phyloP scores from a whole-genome alignment of 2,888 invertebrate genomes.

The Physocephala rufipes region DNA sequence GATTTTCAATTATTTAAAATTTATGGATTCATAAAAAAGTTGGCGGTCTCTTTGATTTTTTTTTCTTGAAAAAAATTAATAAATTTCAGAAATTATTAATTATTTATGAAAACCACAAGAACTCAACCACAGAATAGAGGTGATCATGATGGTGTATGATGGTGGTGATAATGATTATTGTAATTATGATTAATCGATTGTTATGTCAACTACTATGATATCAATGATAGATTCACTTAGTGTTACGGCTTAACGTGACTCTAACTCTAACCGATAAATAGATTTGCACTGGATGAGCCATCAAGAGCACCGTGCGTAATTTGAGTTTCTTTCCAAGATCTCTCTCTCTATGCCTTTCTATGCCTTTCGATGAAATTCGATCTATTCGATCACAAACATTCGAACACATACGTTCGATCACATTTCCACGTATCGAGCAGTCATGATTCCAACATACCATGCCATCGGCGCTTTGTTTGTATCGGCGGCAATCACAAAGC shows the following conservation, averaged over 20 bases:
- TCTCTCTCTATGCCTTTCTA: too few species aligned
- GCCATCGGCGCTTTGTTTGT: constrained; percentile 23
- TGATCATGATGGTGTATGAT: too few species aligned
- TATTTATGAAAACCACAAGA: too few species aligned
- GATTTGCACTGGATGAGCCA: constrained; percentile 19
- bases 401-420: constrained; percentile 9
- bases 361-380: constrained; percentile 24
- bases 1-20: too few species aligned
- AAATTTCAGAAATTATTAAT: too few species aligned
- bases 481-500: constrained; percentile 50
- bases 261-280: constrained; percentile 21
- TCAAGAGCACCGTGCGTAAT: constrained; percentile 22
- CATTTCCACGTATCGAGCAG: constrained; percentile 23
- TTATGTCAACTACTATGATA: too few species aligned
- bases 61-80: too few species aligned
- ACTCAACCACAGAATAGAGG: too few species aligned
- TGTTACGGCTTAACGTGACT: not conserved
- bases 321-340: constrained; percentile 23
- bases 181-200: too few species aligned
- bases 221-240: not conserved
- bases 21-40: too few species aligned
- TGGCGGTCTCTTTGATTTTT: too few species aligned
- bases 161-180: too few species aligned
- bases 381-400: constrained; percentile 17
- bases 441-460: constrained; percentile 8